Evolutionary conservation across 2,113 vertebrate species (phyloP).

Genomic region (Corythornis cristatus): DNA sequence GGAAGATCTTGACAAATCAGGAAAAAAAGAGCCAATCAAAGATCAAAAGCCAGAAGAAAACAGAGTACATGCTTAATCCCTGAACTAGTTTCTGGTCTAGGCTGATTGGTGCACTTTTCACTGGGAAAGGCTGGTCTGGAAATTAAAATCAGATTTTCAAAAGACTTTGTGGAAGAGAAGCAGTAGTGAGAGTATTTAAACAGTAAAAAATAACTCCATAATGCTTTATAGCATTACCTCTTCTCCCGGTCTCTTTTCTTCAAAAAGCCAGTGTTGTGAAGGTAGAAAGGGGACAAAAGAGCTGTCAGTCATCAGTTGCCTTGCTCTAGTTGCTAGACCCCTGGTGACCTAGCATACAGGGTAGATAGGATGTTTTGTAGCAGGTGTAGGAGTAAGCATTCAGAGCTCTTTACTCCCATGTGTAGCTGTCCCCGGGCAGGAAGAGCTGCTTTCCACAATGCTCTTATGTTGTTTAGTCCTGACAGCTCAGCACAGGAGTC

Average conservation of each 20-base stretch:
- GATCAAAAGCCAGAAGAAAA: not conserved
- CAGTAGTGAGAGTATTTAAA: not conserved
- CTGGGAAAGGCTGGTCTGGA: not conserved
- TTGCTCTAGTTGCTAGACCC: not conserved
- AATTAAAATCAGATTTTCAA: not conserved
- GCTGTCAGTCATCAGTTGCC: not conserved
- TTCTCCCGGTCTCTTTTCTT: not conserved
- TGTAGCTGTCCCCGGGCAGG: not conserved
- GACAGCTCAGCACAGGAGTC: not conserved
- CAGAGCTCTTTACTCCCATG: not conserved
- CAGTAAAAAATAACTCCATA: not conserved
- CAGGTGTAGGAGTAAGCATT: not conserved
- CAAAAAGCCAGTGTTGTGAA: not conserved
- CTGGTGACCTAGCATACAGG: rapidly evolving
- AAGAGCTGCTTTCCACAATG: not conserved
- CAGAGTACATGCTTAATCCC: not conserved
- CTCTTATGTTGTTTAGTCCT: not conserved
- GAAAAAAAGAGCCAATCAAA: not conserved
- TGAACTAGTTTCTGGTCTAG: not conserved
- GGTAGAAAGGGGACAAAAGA: not conserved
- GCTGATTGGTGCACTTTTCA: not conserved
- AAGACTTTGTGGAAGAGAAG: not conserved
- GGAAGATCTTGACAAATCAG: not conserved
- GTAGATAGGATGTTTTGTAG: not conserved
- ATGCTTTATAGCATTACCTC: not conserved